Evolutionary conservation across 2,888 invertebrate genomes (phyloP), one percentile per base, ranked within the genome.

Genomic region (Diarsia dahlii): DNA sequence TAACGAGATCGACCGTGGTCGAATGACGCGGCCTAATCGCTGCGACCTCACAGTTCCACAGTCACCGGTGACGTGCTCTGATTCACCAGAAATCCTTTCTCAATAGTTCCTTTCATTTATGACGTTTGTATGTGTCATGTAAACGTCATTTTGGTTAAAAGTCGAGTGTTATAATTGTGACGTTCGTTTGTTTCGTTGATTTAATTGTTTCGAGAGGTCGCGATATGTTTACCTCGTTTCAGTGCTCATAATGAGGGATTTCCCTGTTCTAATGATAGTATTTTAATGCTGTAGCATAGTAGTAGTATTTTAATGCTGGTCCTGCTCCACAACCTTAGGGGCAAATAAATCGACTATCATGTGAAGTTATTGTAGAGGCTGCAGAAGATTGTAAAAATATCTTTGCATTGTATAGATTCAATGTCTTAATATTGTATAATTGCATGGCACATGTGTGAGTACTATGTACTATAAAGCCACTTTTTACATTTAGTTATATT

Each of bases 41-140:
- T n/a, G 18, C 52, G 54, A 74, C 85, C 82, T 77, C 60, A 62
- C 13, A 13, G 63, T 28, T 68, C 39, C 10, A 74, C 45, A 63
- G 63, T 63, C 63, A 63, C 18, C 52, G 46, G 64, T 82, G 77
- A 86, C 76, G 81, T 77, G 54, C 15, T 66, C 68, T 83, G 78
- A 84, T 54, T 84, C 81, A 84, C 60, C 48, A 23, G 48, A 82
- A 74, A 78, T 71, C 58, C 52, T 82, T 81, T 75, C 72, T 65
- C 23, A 54, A 71, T 60, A 66, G 65, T 73, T 65, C 52, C 48
- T 46, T 54, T 58, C 34, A 34, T 52, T 63, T n/a, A 45, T 73
- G 71, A 71, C 71, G 28, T 52, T 71, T 52, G 34, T 12, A 13
- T 34, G 34, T 34, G 34, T 50, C 66, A 52, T 34, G 15, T 9